phyloP scores from a whole-genome alignment of 2,888 invertebrate genomes.

The Drosophila niveifrons region DNA sequence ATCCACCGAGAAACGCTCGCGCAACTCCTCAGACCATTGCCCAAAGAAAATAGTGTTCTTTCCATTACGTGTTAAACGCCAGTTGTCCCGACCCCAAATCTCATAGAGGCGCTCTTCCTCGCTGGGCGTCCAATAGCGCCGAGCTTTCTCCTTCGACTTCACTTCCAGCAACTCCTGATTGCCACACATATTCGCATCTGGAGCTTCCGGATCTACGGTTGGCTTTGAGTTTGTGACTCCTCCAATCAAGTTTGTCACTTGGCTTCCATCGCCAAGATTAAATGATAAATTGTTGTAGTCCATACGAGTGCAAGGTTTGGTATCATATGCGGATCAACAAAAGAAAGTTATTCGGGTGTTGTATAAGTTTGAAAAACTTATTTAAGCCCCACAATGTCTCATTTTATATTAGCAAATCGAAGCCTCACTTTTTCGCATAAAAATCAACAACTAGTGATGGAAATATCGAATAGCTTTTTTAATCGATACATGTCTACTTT shows the following conservation, averaged over 20 bases:
- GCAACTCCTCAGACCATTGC: constrained; percentile 79
- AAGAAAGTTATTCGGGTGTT: background rate
- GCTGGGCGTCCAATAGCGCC: constrained; percentile 82
- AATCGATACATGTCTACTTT: background rate
- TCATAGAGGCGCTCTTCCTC: constrained; percentile 82
- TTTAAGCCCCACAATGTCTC: constrained; percentile 10
- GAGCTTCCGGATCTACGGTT: constrained; percentile 33
- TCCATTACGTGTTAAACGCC: constrained; percentile 80
- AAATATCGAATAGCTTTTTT: constrained; percentile 33
- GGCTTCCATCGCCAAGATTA: constrained; percentile 46
- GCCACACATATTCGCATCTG: constrained; percentile 62
- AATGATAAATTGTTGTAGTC: constrained; percentile 64
- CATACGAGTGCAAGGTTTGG: constrained; percentile 42
- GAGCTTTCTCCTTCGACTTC: constrained; percentile 73
- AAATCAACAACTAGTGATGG: constrained; percentile 74
- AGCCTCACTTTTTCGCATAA: constrained; percentile 58
- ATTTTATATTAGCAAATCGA: constrained; percentile 24
- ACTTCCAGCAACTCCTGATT: constrained; percentile 64
- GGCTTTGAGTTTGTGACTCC: constrained; percentile 33
- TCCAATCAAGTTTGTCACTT: constrained; percentile 43
- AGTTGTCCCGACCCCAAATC: constrained; percentile 83
- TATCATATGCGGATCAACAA: constrained; percentile 10
- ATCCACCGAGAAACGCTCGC: constrained; percentile 75
- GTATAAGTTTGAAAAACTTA: background rate
- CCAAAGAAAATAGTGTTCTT: constrained; percentile 81